Evolutionary conservation across 2,797 vertebrate species (phyloP), one percentile per base, ranked within the genome.

Genomic region (Chromobotia macracanthus): DNA sequence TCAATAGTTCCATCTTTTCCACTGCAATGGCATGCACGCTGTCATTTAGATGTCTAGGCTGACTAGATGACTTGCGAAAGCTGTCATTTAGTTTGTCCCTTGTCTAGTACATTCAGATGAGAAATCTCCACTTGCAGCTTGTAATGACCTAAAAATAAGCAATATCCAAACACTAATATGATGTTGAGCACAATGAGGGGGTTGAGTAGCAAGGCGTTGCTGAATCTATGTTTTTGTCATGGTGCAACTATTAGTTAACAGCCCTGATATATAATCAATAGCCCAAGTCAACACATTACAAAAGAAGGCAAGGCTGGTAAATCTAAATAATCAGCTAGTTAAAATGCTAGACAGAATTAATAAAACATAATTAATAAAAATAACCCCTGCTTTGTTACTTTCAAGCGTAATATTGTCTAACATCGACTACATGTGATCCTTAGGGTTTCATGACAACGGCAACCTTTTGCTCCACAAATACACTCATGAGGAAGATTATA

Each of bases 381-480:
- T 1, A 55, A 53, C 25, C 5, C 31, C 44, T 16, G 35, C 5
- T 15, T 25, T 35, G 48, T 50, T 23, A 23, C 41, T 10, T 25
- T 68, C 11, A 60, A 69, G 38, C 11, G 23, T 19, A 28, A 28
- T 15, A 28, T 16, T 50, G 53, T 50, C 51, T 38, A 67, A 28
- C 41, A 66, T 21, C 13, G 63, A 66, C 31, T 15, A 44, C 31
- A 58, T 72, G 21, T 44, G 35, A 38, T 38, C 38, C 38, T 5
- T 38, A 7, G 8, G 18, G 38, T 50, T 64, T 28, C 16, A 75
- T 72, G 75, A 77, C 60, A 58, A 58, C 80, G 70, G 79, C 16
- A 3, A 71, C 31, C 35, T 56, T 81, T 71, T 35, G n/a, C 23
- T 48, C 58, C 66, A 71, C 35, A 80, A 76, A 58, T 19, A 4